These are phyloP conservation scores for Crypturellus tataupa DNA, from an alignment of 2,797 vertebrate species.

Conservation along the genomic window DNA sequence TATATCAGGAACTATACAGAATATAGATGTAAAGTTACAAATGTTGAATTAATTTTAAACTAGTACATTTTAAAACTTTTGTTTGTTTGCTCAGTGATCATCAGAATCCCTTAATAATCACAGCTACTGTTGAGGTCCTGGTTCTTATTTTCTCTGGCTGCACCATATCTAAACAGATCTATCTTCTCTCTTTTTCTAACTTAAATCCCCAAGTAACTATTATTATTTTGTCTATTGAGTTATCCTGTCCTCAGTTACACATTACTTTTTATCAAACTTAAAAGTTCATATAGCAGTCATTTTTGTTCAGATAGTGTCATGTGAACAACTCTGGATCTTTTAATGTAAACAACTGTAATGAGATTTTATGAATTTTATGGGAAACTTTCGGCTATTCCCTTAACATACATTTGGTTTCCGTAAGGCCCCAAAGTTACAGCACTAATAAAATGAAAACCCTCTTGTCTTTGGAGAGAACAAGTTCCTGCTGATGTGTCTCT, in stretches of 20 bases:
- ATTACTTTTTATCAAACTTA: neutral
- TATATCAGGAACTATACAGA: neutral
- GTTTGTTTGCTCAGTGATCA: neutral
- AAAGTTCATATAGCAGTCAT: slow-evolving; percentile 53
- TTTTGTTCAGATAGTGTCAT: slow-evolving; percentile 33
- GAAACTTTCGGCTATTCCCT: slow-evolving; percentile 48
- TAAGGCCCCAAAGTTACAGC: neutral
- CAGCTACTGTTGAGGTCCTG: slow-evolving; percentile 11
- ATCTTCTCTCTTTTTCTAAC: slow-evolving; percentile 13
- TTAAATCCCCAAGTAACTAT: slow-evolving; percentile 54
- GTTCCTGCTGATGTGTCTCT: neutral
- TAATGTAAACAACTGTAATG: slow-evolving; percentile 58
- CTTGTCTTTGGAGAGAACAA: neutral
- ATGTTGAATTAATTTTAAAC: slow-evolving; percentile 45
- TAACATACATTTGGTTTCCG: slow-evolving; percentile 3
- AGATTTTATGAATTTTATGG: slow-evolving; percentile 53
- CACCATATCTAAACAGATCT: slow-evolving; percentile 7
- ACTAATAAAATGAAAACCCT: neutral
- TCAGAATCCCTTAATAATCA: slow-evolving; percentile 24
- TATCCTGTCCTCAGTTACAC: slow-evolving; percentile 18
- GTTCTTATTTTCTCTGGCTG: slow-evolving; percentile 32
- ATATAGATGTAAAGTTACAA: slow-evolving; percentile 13
- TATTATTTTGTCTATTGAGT: slow-evolving; percentile 41
- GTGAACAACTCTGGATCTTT: slow-evolving; percentile 59
- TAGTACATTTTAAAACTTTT: neutral